These are phyloP conservation scores for Ancistrus triradiatus DNA, from an alignment of 2,113 vertebrate genomes.

Conservation along the genomic window DNA sequence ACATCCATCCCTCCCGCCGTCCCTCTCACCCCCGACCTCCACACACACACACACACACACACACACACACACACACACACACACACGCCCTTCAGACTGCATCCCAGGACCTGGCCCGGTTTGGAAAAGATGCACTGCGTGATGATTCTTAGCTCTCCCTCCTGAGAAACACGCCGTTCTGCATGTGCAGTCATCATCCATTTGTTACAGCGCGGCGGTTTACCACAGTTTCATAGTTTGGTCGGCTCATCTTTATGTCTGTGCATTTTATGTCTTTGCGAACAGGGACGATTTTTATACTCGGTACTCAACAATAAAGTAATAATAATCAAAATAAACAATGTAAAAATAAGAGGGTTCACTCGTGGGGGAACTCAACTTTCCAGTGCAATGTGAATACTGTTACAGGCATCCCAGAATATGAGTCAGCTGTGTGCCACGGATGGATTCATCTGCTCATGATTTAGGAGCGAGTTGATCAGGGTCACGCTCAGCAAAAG, in stretches of 20 bases:
- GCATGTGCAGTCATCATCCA: conserved; percentile 4
- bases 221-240: conserved; percentile 7
- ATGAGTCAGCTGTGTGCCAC: background rate
- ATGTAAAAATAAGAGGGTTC: background rate
- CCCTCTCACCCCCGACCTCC: background rate
- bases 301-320: background rate
- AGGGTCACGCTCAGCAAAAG: background rate
- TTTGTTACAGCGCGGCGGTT: conserved; percentile 5
- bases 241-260: conserved; percentile 11
- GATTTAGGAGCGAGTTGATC: background rate
- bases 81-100: conserved; percentile 1
- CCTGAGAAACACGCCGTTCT: background rate
- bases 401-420: background rate
- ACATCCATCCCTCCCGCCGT: conserved; percentile 21
- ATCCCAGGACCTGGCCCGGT: conserved; percentile 14
- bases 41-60: background rate
- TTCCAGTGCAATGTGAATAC: background rate
- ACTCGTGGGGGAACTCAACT: background rate
- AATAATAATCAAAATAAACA: background rate
- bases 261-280: background rate
- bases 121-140: background rate
- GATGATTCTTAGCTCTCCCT: conserved; percentile 6
- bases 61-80: background rate
- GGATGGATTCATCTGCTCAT: background rate
- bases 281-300: background rate